Conservation (phyloP, 2,797 vertebrate genomes). For the Poeciliopsis gracilis region DNA sequence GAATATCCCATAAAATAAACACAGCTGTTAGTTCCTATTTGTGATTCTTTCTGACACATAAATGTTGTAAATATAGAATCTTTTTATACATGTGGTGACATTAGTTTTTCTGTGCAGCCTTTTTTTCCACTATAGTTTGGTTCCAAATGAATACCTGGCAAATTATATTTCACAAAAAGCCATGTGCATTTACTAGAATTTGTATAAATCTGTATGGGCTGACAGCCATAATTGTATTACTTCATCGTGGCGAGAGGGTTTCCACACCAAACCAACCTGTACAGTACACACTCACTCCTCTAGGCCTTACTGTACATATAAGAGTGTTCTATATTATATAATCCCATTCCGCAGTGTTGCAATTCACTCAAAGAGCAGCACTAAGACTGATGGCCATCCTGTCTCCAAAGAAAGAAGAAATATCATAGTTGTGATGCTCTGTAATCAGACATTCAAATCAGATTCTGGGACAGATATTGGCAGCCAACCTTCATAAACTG, state of each 20-base stretch:
- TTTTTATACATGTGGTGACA: constrained; percentile 60
- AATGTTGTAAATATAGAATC: constrained; percentile 64
- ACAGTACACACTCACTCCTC: constrained; percentile 73
- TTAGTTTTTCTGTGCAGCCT: constrained; percentile 39
- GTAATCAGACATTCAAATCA: constrained; percentile 29
- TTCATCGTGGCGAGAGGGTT: constrained; percentile 46
- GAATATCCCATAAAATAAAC: constrained; percentile 69
- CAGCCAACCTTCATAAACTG: constrained; percentile 44
- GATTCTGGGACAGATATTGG: constrained; percentile 30
- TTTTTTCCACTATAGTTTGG: constrained; percentile 19
- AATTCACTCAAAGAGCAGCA: constrained; percentile 33
- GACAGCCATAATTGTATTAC: constrained; percentile 65
- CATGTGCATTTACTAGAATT: constrained; percentile 67
- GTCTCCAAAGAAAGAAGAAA: constrained; percentile 38
- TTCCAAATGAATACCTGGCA: constrained; percentile 37
- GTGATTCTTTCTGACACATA: constrained; percentile 62
- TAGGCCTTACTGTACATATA: constrained; percentile 78
- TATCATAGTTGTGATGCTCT: constrained; percentile 14
- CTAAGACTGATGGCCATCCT: constrained; percentile 40
- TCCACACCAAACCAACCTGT: constrained; percentile 60
- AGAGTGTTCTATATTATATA: constrained; percentile 64
- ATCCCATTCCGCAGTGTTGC: constrained; percentile 43
- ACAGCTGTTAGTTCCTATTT: constrained; percentile 71
- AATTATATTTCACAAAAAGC: constrained; percentile 66
- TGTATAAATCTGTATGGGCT: constrained; percentile 51